Conservation (phyloP, 1,140 invertebrate species). For the Drosophila ficusphila region DNA sequence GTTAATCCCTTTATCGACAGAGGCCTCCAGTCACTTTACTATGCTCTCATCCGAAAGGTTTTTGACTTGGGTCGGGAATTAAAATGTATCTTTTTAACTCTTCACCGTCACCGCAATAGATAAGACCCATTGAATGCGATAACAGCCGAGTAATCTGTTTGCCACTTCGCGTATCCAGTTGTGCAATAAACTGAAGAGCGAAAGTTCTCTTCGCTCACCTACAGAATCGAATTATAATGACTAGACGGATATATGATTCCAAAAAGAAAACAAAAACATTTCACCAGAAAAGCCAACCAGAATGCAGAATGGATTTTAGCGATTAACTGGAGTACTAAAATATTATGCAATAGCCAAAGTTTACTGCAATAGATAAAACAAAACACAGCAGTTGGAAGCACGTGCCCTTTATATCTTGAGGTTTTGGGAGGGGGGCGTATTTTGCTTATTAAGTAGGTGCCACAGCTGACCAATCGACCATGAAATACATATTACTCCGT, state of each 20-base stretch:
- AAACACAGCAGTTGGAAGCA: conserved; percentile 3
- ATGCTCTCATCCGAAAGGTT: conserved; percentile 16
- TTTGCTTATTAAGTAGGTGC: conserved; percentile 53
- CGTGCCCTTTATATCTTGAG: conserved; percentile 28
- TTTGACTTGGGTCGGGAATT: conserved; percentile 30
- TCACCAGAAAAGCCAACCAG: neutral
- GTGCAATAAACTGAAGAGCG: conserved; percentile 30
- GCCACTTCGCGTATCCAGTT: conserved; percentile 11
- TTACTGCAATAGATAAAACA: conserved; percentile 13
- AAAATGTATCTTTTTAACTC: conserved; percentile 4
- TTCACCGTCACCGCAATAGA: neutral
- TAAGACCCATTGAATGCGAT: conserved; percentile 8
- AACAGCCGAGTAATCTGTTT: conserved; percentile 9
- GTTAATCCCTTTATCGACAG: conserved; percentile 21
- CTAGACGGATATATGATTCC: conserved; percentile 18
- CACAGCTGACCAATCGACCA: conserved; percentile 35
- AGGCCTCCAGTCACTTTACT: neutral
- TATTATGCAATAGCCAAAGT: neutral
- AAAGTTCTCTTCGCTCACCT: conserved; percentile 8
- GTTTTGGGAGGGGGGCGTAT: neutral
- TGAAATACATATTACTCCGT: conserved; percentile 30
- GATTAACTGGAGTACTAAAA: neutral
- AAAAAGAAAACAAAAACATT: conserved; percentile 1
- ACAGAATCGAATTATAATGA: conserved; percentile 10
- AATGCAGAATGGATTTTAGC: neutral